Evolutionary conservation across 2,888 invertebrate species (phyloP), one percentile per base, ranked within the genome.

Genomic region (Listrodromus nycthemerus): DNA sequence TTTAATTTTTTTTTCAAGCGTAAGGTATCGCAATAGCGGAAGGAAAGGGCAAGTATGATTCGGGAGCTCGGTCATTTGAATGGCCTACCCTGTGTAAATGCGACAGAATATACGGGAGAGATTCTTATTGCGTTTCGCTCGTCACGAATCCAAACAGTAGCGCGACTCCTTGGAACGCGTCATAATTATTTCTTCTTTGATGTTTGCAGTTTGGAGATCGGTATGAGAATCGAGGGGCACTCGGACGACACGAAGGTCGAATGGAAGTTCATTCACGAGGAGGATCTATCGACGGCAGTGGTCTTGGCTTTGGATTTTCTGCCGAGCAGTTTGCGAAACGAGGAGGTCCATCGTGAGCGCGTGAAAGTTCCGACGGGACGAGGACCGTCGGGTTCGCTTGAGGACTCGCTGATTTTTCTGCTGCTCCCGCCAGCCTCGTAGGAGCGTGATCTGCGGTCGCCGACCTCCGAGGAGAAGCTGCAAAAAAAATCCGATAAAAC

Each of bases 301-400:
- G 87, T 48, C 86, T 92, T 92, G 66, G 89, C 85, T 87, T 90
- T 92, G 66, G 90, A 89, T 76, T 90, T 92, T 52, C 92, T 91
- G 19, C 92, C 91, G 19, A 93, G 90, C 10, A 95, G 92, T 88
- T 95, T 95, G 66, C 95, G 94, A 91, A 95, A 95, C 4, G 95
- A 95, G 0, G 95, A 94, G 21, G 95, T 95, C 95, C 95, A 95
- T 87, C 94, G 94, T 66, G 95, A 95, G 19, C 95, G 94, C 10
- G 93, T 94, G 80, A 95, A 90, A 88, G 94, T 93, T 86, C 93
- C 93, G 88, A 67, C 73, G 61, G 33, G 82, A 81, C 86, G 84
- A 10, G 80, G 89, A 77, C 79, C 86, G 48, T 86, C 84, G 33
- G 76, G 65, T 61, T 86, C 86, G 84, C 91, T 90, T 87, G 86